Evolutionary conservation across 2,888 invertebrate species (phyloP), one percentile per base, ranked within the genome.

Genomic region (Holacanthella duospinosa): DNA sequence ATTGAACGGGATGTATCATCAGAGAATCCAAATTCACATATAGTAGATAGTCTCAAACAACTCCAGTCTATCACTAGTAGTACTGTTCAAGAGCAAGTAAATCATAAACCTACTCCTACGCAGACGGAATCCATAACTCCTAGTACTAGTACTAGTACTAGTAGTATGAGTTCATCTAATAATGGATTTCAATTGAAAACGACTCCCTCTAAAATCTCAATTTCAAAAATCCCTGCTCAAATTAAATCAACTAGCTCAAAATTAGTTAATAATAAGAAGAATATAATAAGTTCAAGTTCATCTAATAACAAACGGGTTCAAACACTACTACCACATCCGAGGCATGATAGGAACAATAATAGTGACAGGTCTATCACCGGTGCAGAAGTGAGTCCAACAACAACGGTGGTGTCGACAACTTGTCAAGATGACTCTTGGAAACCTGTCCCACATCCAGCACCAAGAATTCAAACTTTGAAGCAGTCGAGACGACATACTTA

Each of bases 401-500:
- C 21, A 48, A 48, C 48, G 4, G 19, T n/a, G n/a, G 48, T 48
- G 4, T 21, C n/a, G 21, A 4, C 48, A 21, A 4, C 21, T n/a
- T 21, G 12, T n/a, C 36, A 55, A 55, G 48, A 21, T 21, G 55
- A 25, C 19, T 24, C n/a, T 25, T 21, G 24, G 21, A n/a, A 55
- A 21, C 29, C 56, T 2, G 56, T 61, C 9, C 73, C 74, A 16
- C 58, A 69, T 19, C 68, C 74, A 55, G 74, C 74, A 59, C 74
- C 74, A 1, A 43, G 74, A 57, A 68, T 67, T 59, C 70, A 69
- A 60, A 71, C 70, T 2, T 60, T 71, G 56, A 71, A 65, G 65
- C 69, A 71, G 53, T 66, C 69, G 3, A 24, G 63, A 9, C 68
- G 74, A 69, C 81, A 81, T 72, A 79, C 79, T 43, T 81, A 82